Percentiles rank a stretch among this genome's conserved stretches.
Evolutionary conservation across 2,888 invertebrate species (phyloP).

Genomic region (Gryllus longicercus): DNA sequence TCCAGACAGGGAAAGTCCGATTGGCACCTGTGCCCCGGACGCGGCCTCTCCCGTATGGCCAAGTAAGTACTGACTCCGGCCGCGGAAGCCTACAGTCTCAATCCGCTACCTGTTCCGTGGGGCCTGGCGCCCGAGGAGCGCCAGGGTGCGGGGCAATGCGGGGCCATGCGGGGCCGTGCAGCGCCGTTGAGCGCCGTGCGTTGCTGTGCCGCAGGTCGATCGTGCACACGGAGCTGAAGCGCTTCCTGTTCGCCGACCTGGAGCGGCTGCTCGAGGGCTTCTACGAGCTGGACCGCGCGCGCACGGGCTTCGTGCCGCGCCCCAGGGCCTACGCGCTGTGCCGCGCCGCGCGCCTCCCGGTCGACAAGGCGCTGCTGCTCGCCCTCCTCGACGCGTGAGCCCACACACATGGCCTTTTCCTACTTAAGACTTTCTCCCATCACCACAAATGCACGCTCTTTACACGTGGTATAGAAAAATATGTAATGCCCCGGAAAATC

Average conservation of each 20-base stretch:
- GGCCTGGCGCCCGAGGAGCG: too few species aligned
- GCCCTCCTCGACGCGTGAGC: conserved; percentile 62
- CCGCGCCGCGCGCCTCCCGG: conserved; percentile 66
- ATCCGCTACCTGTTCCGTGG: conserved; percentile 40
- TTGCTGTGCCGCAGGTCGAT: conserved; percentile 55
- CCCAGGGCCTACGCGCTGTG: conserved; percentile 62
- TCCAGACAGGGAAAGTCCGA: too few species aligned
- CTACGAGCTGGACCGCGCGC: conserved; percentile 54
- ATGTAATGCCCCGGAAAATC: too few species aligned
- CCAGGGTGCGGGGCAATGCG: conserved; percentile 41
- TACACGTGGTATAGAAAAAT: too few species aligned
- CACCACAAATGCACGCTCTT: too few species aligned
- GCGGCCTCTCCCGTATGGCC: too few species aligned
- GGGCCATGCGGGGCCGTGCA: not conserved
- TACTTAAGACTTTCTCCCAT: too few species aligned
- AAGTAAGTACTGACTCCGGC: too few species aligned
- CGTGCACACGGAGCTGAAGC: conserved; percentile 67
- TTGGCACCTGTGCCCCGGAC: too few species aligned
- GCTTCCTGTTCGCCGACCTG: conserved; percentile 69
- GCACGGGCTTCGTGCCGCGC: conserved; percentile 56
- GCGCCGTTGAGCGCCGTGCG: not conserved
- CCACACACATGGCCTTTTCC: not conserved
- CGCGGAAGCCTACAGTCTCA: too few species aligned
- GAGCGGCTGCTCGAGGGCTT: conserved; percentile 59
- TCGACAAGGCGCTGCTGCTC: conserved; percentile 48